Evolutionary conservation across 1,140 invertebrate genomes (phyloP), one percentile per base, ranked within the genome.

Genomic region (Protaetia brevitarsis): DNA sequence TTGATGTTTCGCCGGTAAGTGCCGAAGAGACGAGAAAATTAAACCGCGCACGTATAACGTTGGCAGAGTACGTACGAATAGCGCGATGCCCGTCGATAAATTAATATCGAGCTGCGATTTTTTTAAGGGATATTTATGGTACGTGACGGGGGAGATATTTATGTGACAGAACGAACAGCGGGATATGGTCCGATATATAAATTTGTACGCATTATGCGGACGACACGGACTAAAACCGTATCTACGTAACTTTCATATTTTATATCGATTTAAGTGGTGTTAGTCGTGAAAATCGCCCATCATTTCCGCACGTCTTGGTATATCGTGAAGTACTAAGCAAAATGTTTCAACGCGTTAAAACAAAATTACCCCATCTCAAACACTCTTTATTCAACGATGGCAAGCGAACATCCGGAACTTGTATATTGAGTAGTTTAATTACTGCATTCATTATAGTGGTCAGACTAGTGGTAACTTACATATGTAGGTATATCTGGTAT

Each of bases 131-230:
- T 51, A 51, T 23, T 51, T 51, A 51, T 51, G 21, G 41, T 19
- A 51, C 41, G 41, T 51, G 41, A 51, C 41, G 11, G 16, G 11
- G 41, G 41, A 51, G 41, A 51, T 51, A 51, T 51, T 26, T 51
- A 51, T 51, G 41, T 51, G 41, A 51, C 41, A 51, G 41, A 2
- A 8, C 11, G 41, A 51, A 51, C 41, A 51, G 41, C 41, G 21
- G 41, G 41, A 51, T 23, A 16, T 23, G 11, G 19, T 51, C 41
- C 6, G n/a, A 8, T 23, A 51, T 26, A 51, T 51, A 51, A 51
- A 51, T 51, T 51, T 51, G 41, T 51, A 51, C 16, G 41, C 41
- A 51, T 51, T 51, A 51, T 51, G 19, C 41, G 26, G 19, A 51
- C 41, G 21, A 51, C 19, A 23, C 3, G 41, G 19, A 19, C 41